Conservation (phyloP, 2,888 invertebrate species). For the Scaeva pyrastri region DNA sequence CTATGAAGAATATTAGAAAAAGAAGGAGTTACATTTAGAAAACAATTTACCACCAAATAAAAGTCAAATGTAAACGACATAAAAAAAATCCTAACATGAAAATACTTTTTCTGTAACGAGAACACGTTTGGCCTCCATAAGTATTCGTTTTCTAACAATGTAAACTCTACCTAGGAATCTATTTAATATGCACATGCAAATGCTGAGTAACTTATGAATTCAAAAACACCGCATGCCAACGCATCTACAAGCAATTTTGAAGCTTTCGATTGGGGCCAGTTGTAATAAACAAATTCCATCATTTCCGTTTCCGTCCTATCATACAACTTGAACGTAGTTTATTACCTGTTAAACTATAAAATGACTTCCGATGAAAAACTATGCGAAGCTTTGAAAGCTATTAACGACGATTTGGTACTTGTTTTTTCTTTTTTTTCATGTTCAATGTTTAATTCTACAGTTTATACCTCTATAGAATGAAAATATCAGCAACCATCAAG, state of each 20-base stretch:
- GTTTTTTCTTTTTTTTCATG: not conserved
- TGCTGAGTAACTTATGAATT: not conserved
- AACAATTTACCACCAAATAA: no score
- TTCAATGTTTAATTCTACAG: not conserved
- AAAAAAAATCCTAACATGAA: no score
- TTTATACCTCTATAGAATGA: not conserved
- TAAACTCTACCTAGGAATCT: not conserved
- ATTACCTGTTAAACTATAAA: not conserved
- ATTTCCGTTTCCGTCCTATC: not conserved
- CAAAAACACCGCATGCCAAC: not conserved
- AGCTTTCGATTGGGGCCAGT: not conserved
- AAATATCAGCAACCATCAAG: not conserved
- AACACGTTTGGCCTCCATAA: no score
- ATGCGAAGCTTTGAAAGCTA: conserved; percentile 27
- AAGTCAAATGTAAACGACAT: no score
- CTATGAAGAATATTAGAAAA: no score
- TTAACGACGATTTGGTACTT: conserved; percentile 39
- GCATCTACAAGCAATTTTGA: not conserved
- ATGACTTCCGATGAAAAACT: conserved; percentile 50
- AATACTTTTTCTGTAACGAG: no score
- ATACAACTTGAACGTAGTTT: not conserved
- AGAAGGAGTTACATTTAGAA: no score
- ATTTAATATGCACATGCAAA: not conserved
- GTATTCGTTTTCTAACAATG: no score
- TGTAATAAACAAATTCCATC: not conserved